Conservation (phyloP, 64 coral and sea anemone species). For the Exaiptasia diaphana region DNA sequence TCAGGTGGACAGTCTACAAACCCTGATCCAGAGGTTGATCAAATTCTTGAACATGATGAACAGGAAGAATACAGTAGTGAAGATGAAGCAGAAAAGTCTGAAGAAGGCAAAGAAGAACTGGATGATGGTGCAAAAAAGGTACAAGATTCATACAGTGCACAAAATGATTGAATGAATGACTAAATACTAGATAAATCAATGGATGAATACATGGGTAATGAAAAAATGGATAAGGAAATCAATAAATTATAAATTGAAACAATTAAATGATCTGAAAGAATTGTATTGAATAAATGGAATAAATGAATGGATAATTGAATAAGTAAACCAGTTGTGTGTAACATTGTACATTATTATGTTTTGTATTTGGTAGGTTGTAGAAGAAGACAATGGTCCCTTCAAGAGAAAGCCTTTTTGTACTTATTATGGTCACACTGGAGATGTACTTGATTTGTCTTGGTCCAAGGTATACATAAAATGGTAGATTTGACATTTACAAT, state of each 20-base stretch:
- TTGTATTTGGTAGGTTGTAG: conserved; percentile 24
- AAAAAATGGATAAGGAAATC: no score
- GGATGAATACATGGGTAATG: no score
- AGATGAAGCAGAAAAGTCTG: background rate
- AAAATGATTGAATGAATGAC: no score
- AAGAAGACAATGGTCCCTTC: conserved; percentile 73
- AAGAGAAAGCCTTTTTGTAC: conserved; percentile 88
- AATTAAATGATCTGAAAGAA: no score
- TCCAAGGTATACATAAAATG: conserved; percentile 98
- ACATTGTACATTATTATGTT: no score
- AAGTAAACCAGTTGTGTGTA: no score
- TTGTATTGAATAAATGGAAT: no score
- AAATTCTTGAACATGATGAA: background rate
- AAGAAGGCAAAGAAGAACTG: conserved; percentile 15
- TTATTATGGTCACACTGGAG: conserved; percentile 93
- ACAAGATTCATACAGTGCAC: no score
- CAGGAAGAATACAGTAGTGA: conserved; percentile 6
- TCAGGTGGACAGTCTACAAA: background rate
- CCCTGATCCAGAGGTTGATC: conserved; percentile 10
- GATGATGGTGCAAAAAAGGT: conserved; percentile 20
- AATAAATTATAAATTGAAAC: no score
- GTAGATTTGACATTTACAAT: background rate
- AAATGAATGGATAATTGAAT: no score
- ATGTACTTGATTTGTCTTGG: conserved; percentile 92
- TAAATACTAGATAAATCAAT: no score